phyloP scores from a whole-genome alignment of 2,888 invertebrate species.

The Pediacus dermestoides region DNA sequence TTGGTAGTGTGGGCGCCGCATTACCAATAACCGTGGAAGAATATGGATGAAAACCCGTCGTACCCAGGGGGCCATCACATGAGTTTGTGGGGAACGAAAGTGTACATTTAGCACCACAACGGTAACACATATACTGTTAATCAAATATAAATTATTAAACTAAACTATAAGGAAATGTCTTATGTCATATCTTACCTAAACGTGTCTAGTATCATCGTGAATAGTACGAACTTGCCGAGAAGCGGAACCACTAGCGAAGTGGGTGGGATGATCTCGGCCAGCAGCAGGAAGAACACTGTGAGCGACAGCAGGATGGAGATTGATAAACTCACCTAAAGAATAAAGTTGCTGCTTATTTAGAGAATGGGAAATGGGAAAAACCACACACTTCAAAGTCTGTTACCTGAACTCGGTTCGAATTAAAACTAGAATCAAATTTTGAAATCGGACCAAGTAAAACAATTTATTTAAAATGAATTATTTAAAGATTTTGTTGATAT shows the following conservation, averaged over 20 bases:
- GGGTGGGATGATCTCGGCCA: constrained; percentile 85
- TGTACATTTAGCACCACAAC: constrained; percentile 96
- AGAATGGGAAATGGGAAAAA: too few species aligned
- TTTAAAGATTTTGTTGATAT: too few species aligned
- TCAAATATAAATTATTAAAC: constrained; percentile 7
- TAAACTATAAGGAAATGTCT: not conserved
- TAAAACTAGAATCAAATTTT: too few species aligned
- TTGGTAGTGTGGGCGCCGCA: constrained; percentile 77
- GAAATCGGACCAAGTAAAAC: too few species aligned
- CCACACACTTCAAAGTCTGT: too few species aligned
- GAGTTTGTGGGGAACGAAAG: constrained; percentile 96
- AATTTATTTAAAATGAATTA: too few species aligned
- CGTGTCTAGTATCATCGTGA: constrained; percentile 94
- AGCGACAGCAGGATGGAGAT: constrained; percentile 92
- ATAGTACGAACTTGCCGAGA: constrained; percentile 90
- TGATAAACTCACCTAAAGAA: constrained; percentile 79
- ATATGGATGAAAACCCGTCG: constrained; percentile 94
- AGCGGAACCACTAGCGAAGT: constrained; percentile 91
- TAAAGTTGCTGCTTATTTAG: not conserved
- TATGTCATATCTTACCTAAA: constrained; percentile 66
- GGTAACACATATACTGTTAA: constrained; percentile 47
- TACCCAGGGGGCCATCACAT: constrained; percentile 97
- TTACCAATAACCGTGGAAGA: constrained; percentile 87
- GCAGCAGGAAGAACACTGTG: constrained; percentile 93
- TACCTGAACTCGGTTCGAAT: too few species aligned